Evolutionary conservation across 1,140 invertebrate genomes (phyloP).

Genomic region (Drosophila nigromelanica): DNA sequence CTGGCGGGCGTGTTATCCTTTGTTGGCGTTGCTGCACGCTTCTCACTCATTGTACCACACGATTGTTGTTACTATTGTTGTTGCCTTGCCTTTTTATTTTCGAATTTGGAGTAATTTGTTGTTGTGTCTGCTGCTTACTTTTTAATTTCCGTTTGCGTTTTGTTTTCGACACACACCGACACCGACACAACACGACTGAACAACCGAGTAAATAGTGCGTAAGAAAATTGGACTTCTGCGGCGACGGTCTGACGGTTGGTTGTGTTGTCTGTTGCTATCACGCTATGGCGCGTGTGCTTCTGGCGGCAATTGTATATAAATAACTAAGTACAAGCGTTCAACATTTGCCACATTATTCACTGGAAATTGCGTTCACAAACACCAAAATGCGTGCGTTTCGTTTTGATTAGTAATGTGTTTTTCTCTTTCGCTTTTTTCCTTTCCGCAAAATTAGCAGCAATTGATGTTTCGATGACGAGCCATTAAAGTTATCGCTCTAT

Average conservation of each 20-base stretch:
- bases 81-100: conserved; percentile 31
- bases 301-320: conserved; percentile 21
- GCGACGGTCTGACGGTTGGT: conserved; percentile 39
- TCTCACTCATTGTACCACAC: conserved; percentile 69
- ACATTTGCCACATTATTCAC: conserved; percentile 41
- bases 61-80: conserved; percentile 10
- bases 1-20: conserved; percentile 50
- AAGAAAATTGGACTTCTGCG: conserved; percentile 51
- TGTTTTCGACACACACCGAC: conserved; percentile 23
- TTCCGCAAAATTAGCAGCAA: conserved; percentile 55
- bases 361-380: conserved; percentile 23
- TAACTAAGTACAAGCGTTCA: conserved; percentile 37
- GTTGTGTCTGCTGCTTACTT: conserved; percentile 13
- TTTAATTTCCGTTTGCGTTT: conserved; percentile 25
- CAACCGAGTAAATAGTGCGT: conserved; percentile 48
- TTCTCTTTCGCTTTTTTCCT: conserved; percentile 34
- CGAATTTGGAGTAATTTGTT: conserved; percentile 35
- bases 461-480: conserved; percentile 44
- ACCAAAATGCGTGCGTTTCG: conserved; percentile 35
- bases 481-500: conserved; percentile 18
- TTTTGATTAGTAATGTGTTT: conserved; percentile 45
- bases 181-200: conserved; percentile 35
- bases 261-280: conserved; percentile 39
- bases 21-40: conserved; percentile 37
- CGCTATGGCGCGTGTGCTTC: conserved; percentile 16